phyloP scores from a whole-genome alignment of 2,113 vertebrate genomes.

The Pterocles gutturalis region DNA sequence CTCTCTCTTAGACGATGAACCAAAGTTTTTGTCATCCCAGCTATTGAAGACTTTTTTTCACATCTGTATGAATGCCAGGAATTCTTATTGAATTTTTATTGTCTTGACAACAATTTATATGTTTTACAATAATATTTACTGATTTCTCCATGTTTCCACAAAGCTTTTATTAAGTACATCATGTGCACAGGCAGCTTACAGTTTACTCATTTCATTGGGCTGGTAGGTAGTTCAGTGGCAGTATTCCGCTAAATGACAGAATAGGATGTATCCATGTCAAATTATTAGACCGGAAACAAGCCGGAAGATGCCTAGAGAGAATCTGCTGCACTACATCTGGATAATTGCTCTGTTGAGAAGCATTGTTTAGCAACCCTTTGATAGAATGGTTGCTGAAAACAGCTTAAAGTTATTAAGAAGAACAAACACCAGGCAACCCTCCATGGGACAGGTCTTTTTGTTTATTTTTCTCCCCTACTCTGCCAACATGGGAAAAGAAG shows the following conservation, averaged over 20 bases:
- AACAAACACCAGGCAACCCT: not conserved
- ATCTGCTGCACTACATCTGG: not conserved
- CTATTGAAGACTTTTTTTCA: not conserved
- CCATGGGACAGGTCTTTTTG: not conserved
- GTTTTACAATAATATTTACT: not conserved
- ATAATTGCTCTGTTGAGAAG: constrained; percentile 45
- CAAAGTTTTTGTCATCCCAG: not conserved
- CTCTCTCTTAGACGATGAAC: not conserved
- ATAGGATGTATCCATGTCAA: not conserved
- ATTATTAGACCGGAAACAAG: constrained; percentile 50
- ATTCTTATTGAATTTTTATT: not conserved
- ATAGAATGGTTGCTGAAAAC: constrained; percentile 12
- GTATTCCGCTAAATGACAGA: not conserved
- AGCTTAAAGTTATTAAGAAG: constrained; percentile 12
- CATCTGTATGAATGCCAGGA: not conserved
- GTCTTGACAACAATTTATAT: not conserved
- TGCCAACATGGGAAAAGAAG: not conserved
- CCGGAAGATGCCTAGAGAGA: constrained; percentile 5
- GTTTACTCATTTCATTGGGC: not conserved
- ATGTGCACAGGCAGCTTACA: not conserved
- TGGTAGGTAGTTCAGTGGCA: not conserved
- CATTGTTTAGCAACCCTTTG: constrained; percentile 27
- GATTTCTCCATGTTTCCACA: not conserved
- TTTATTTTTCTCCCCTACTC: not conserved
- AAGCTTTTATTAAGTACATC: not conserved